Percentiles rank a stretch among this genome's conserved stretches.
Evolutionary conservation across 2,888 invertebrate species (phyloP).

Genomic region (Rapana venosa): DNA sequence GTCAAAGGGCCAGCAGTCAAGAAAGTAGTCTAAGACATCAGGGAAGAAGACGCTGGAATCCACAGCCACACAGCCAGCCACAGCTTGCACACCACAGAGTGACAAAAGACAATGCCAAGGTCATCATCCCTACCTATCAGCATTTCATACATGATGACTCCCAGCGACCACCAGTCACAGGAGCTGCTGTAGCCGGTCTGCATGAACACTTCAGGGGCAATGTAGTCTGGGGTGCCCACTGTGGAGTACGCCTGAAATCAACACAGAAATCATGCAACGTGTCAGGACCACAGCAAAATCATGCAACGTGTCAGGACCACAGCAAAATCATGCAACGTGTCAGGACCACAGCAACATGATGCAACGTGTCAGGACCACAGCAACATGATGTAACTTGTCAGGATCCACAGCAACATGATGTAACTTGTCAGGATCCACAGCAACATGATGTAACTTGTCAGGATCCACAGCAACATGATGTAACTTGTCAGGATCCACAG

Average conservation of each 20-base stretch:
- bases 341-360: background rate
- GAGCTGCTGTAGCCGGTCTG: constrained; percentile 98
- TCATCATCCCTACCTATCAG: constrained; percentile 87
- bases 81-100: too few relatives aligned
- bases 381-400: background rate
- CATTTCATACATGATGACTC: constrained; percentile 99
- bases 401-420: too few relatives aligned
- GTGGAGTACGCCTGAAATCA: constrained; percentile 81
- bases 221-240: constrained; percentile 98
- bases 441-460: too few relatives aligned
- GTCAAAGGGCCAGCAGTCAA: too few relatives aligned
- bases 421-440: too few relatives aligned
- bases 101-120: too few relatives aligned
- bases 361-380: background rate
- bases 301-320: background rate
- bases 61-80: too few relatives aligned
- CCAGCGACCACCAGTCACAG: constrained; percentile 99
- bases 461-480: too few relatives aligned
- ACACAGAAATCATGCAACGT: background rate
- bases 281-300: background rate
- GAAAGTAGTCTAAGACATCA: too few relatives aligned
- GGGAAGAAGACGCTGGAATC: too few relatives aligned
- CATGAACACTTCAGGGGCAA: constrained; percentile 96
- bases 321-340: background rate
- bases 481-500: too few relatives aligned